Evolutionary conservation across 2,113 vertebrate species (phyloP).

Genomic region (Phrynosoma blainvillii): DNA sequence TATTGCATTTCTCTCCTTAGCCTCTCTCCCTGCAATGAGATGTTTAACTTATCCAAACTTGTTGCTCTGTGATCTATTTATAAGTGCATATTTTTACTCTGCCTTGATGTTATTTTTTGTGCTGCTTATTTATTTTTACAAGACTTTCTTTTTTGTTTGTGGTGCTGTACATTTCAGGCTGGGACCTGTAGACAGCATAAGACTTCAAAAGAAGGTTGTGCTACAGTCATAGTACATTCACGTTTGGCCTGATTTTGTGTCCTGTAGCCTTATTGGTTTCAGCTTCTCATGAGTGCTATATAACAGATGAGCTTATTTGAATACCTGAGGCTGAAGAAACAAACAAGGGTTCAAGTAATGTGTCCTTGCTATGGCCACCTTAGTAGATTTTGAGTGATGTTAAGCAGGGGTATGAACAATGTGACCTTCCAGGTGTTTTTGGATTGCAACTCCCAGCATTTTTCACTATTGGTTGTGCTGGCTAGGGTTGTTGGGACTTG

Average conservation of each 20-base stretch:
- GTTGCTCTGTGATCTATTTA: conserved; percentile 13
- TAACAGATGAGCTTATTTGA: not conserved
- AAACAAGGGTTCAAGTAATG: not conserved
- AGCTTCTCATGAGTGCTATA: not conserved
- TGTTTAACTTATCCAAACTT: not conserved
- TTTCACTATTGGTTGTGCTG: too few relatives aligned
- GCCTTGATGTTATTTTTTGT: conserved; percentile 5
- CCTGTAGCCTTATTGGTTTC: not conserved
- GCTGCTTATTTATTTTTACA: conserved; percentile 22
- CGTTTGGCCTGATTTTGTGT: not conserved
- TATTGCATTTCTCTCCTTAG: not conserved
- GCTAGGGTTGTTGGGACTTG: too few relatives aligned
- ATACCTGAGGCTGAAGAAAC: not conserved
- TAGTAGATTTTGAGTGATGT: not conserved
- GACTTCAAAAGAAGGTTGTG: not conserved
- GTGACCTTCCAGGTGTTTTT: too few relatives aligned
- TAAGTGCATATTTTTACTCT: not conserved
- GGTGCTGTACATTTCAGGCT: not conserved
- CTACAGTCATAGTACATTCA: not conserved
- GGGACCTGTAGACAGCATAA: not conserved
- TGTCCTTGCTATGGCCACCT: too few relatives aligned
- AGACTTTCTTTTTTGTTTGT: not conserved
- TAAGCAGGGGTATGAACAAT: too few relatives aligned
- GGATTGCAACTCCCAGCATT: too few relatives aligned
- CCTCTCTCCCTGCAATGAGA: not conserved